Percentiles rank a stretch among this genome's conserved stretches.
These are phyloP conservation scores for Glyphotaelius pellucidus DNA, from an alignment of 2,888 invertebrate species.

Conservation along the genomic window DNA sequence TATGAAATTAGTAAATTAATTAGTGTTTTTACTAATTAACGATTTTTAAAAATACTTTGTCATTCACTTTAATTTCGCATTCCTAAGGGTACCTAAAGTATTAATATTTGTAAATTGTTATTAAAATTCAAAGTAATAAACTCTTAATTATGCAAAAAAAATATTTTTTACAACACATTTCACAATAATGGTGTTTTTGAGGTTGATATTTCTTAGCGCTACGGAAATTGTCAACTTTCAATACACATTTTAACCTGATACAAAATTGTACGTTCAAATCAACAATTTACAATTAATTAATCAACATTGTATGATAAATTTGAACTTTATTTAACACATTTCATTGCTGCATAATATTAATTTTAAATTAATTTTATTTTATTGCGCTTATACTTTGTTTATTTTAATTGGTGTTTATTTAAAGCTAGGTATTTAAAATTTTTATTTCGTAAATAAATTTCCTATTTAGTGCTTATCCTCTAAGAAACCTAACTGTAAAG, in stretches of 20 bases:
- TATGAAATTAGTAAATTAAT: conserved; percentile 34
- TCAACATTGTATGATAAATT: background rate
- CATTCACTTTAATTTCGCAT: background rate
- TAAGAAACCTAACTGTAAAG: conserved; percentile 42
- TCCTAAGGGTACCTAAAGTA: background rate
- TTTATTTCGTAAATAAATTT: conserved; percentile 19
- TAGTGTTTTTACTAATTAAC: conserved; percentile 38
- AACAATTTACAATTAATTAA: background rate
- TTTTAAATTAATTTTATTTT: background rate
- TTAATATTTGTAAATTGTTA: background rate
- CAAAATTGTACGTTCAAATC: conserved; percentile 7
- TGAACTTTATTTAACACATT: background rate
- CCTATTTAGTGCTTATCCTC: conserved; percentile 36
- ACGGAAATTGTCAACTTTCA: conserved; percentile 55
- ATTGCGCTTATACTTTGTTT: background rate
- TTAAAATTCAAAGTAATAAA: background rate
- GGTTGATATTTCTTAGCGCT: conserved; percentile 62
- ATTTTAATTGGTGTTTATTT: background rate
- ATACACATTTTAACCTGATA: conserved; percentile 13
- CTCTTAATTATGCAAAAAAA: background rate
- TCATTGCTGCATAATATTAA: no score
- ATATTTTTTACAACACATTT: background rate
- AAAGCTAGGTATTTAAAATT: background rate
- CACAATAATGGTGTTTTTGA: conserved; percentile 14
- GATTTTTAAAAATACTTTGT: conserved; percentile 21